A percentile compares a stretch with the other conserved stretches of the same genome.
Evolutionary conservation across 2,797 vertebrate genomes (phyloP).

Genomic region (Characodon lateralis): DNA sequence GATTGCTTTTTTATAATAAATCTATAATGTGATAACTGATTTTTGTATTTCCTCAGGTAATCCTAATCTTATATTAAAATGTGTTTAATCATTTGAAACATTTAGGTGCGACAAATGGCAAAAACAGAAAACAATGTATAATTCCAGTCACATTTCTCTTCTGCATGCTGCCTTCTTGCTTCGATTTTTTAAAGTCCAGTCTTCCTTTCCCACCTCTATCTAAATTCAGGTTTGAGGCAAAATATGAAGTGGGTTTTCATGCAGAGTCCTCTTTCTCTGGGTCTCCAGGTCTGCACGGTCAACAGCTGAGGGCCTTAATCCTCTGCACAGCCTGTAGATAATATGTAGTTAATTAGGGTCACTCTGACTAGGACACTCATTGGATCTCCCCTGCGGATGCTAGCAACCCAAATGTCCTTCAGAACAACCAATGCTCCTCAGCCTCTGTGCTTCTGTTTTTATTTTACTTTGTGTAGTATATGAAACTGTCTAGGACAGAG

Average conservation of each 20-base stretch:
- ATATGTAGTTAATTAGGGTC: slow-evolving; percentile 83
- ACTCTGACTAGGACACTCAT: slow-evolving; percentile 72
- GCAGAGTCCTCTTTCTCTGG: slow-evolving; percentile 54
- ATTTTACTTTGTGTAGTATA: slow-evolving; percentile 49
- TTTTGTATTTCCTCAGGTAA: not conserved
- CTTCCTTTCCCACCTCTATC: slow-evolving; percentile 22
- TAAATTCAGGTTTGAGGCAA: slow-evolving; percentile 54
- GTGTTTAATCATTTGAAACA: not conserved
- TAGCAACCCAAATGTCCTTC: slow-evolving; percentile 75
- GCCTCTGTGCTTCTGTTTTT: slow-evolving; percentile 36
- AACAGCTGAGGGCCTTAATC: slow-evolving; percentile 74
- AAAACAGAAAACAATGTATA: not conserved
- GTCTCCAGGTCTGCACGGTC: slow-evolving; percentile 61
- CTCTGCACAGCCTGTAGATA: slow-evolving; percentile 77
- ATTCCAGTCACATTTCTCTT: slow-evolving; percentile 36
- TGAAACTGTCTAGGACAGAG: slow-evolving; percentile 53
- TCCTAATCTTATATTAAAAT: not conserved
- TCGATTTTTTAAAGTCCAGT: slow-evolving; percentile 39
- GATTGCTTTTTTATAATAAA: not conserved
- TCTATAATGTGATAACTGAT: not conserved
- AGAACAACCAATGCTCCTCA: slow-evolving; percentile 49
- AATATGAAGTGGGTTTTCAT: slow-evolving; percentile 56
- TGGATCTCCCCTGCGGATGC: slow-evolving; percentile 70
- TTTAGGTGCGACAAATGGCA: not conserved
- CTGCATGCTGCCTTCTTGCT: slow-evolving; percentile 34